Conservation (phyloP, 2,113 vertebrate genomes). For the Probosciger aterrimus region DNA sequence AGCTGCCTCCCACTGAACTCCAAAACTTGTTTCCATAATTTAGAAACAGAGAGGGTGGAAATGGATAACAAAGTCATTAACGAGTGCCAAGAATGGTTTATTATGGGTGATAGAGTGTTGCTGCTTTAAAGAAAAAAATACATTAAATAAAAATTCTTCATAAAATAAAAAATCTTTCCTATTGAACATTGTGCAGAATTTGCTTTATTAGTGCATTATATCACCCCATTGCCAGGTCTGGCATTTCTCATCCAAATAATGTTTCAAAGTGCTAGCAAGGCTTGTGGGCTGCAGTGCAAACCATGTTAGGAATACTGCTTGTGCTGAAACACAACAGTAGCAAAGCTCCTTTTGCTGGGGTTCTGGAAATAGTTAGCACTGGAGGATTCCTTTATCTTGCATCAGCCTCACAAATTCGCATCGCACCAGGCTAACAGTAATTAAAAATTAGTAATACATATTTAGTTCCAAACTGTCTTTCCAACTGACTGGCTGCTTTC, state of each 20-base stretch:
- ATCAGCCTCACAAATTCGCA: neutral
- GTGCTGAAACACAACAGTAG: neutral
- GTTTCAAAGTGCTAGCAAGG: neutral
- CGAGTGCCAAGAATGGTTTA: neutral
- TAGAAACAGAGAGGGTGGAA: conserved; percentile 35
- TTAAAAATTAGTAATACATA: neutral
- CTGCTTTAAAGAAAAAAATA: conserved; percentile 23
- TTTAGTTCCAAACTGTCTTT: neutral
- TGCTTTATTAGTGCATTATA: conserved; percentile 23
- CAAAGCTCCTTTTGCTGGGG: neutral
- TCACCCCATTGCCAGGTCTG: conserved; percentile 5
- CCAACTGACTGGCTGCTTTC: neutral
- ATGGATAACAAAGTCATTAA: conserved; percentile 8
- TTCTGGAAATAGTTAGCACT: neutral
- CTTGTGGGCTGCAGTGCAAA: neutral
- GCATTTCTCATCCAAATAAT: conserved; percentile 7
- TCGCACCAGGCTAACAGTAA: neutral
- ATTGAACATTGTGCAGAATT: conserved; percentile 8
- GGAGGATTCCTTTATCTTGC: neutral
- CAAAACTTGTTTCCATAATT: conserved; percentile 14
- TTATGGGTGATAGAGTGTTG: neutral
- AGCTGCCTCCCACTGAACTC: neutral
- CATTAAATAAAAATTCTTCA: conserved; percentile 8
- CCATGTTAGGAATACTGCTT: neutral
- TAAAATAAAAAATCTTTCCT: conserved; percentile 12